Evolutionary conservation across 2,888 invertebrate species (phyloP), one percentile per base, ranked within the genome.

Genomic region (Hermaeophaga mercurialis): DNA sequence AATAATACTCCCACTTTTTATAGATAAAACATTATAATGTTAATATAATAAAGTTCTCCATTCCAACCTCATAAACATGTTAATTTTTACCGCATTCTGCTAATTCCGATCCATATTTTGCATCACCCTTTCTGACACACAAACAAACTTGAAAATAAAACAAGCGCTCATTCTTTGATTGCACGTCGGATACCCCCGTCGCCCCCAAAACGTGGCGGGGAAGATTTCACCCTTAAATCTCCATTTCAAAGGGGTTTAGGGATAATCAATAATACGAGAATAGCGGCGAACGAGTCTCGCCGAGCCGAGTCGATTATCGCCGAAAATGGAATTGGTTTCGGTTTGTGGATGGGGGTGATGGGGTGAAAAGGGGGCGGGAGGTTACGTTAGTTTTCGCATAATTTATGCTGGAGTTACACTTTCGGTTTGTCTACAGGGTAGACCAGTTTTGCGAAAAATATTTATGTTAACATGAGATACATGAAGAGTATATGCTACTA

Each of bases 201-300:
- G 18, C 36, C 36, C 34, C 47, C 47, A 22, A n/a, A n/a, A 56
- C 60, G 49, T 58, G 50, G 60, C 61, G 58, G 54, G 63, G 59
- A 58, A 58, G 58, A 53, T 60, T 62, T 62, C 68, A 66, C 70
- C 68, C 70, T 68, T 59, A 73, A 75, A 75, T 75, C 74, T 74
- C 70, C 73, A 73, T 74, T 75, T 75, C 72, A 73, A 75, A 75
- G 72, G 72, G 72, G 71, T 73, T 75, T 72, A 68, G 68, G 70
- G 72, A 73, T 75, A 73, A 73, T 74, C 71, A 72, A 72, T 71
- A 72, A 73, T 70, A 70, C 67, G 26, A 28, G 33, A 33, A 46
- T 46, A 12, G 31, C 31, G 19, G 11, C 41, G 63, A 58, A 31
- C 66, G 66, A 58, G 58, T 61, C 57, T 47, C 54, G 36, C 50